Evolutionary conservation across 1,140 invertebrate genomes (phyloP), one percentile per base, ranked within the genome.

Genomic region (Drosophila willistoni): DNA sequence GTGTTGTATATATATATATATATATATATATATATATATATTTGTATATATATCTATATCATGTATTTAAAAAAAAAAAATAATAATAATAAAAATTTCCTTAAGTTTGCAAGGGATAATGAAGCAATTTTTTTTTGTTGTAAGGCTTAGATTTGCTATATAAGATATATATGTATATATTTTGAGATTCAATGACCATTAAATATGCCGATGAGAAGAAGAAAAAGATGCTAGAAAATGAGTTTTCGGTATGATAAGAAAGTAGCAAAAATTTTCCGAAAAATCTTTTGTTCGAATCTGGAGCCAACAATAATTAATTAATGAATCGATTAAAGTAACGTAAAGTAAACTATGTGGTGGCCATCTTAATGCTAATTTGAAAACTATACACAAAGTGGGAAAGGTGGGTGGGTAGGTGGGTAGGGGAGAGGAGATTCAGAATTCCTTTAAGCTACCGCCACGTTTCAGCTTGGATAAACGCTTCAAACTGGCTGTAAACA

Each of bases 371-470:
- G 14, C 44, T 17, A 51, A 22, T 51, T 51, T 4, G 13, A 51
- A 51, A 51, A 51, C 44, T 51, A 51, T 51, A 51, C 44, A 51
- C 44, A 51, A 9, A 19, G 4, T 42, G 10, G 34, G 9, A 10
- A 1, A 13, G 36, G 36, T 12, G 10, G 10, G 7, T 36, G 36
- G 36, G n/a, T n/a, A 7, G 13, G 0, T n/a, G 12, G 14, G 42
- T 19, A 33, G 25, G 25, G 22, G 2, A 55, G 59, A 22, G 25
- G 1, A 9, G 22, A 25, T 59, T 70, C 71, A 90, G 71, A 91
- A 91, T 72, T 91, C 90, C 75, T 90, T 91, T 33, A 91, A 69
- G 77, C 90, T 91, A 70, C 90, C 90, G 71, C 82, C 79, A 4
- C 90, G 90, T 73, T 91, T 91, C 36, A 91, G 74, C 60, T 91